phyloP scores from a whole-genome alignment of 35 echinoderm and acorn worm genomes.

The Eucidaris tribuloides region DNA sequence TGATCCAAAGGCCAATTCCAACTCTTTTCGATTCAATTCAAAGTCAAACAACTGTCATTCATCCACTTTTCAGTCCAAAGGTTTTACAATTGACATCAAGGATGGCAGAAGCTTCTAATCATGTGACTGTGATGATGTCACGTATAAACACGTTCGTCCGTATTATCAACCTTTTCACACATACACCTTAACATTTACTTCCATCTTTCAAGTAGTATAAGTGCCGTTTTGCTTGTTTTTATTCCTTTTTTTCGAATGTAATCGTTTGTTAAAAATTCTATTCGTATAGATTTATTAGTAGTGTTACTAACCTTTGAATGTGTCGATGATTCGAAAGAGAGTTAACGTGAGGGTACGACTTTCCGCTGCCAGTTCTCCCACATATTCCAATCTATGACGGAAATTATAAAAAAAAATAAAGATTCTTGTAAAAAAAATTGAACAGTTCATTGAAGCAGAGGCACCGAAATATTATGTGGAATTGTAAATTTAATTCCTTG shows the following conservation, averaged over 20 bases:
- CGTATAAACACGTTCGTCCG: neutral
- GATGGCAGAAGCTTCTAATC: neutral
- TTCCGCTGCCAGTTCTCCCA: constrained; percentile 81
- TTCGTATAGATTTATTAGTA: neutral
- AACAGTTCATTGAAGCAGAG: no score
- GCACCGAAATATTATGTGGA: no score
- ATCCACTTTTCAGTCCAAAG: neutral
- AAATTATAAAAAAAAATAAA: neutral
- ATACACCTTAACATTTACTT: neutral
- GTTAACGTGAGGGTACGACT: constrained; percentile 79
- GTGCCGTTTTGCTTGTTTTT: neutral
- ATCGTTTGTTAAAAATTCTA: neutral
- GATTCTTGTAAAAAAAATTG: no score
- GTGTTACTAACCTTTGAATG: constrained; percentile 64
- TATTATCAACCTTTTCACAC: neutral
- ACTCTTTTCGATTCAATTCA: no score
- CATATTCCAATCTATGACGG: constrained; percentile 78
- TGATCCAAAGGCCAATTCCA: no score
- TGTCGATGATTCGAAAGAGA: constrained; percentile 78
- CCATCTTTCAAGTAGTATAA: neutral
- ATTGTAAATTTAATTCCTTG: no score
- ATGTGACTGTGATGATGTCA: neutral
- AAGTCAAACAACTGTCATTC: no score
- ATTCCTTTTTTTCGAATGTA: neutral
- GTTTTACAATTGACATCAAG: neutral